Base-by-base conservation (phyloP, 2,113 vertebrate species). In the Antennarius striatus region DNA sequence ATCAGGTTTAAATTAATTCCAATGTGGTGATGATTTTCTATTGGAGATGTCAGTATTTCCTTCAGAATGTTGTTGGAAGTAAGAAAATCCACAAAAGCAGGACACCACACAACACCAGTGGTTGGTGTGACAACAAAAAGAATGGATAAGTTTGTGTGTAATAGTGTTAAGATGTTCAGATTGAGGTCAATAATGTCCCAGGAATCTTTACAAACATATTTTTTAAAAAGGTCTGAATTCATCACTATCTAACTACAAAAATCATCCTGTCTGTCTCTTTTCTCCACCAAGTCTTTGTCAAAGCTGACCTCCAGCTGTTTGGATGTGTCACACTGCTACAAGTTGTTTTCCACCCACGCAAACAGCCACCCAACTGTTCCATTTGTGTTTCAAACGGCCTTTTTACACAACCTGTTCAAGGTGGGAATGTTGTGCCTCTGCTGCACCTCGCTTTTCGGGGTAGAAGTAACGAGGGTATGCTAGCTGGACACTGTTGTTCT, bases 291-390 rank as follows among this genome's bases (percentile, higher is more conserved):
- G 42, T 60, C 68, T 75, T 88, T 86, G 80, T 88, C 55, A 76
- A 36, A 71, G 65, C 75, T 68, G 73, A 70, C 16, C 4, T 81
- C 73, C 79, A 86, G 84, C 80, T 86, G 86, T 85, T 83, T 79
- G 75, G 73, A 83, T 83, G 73, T 80, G 78, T 82, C 84, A 83
- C 61, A 70, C 47, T 28, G 30, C 70, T 71, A 77, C 79, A 58
- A 72, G 68, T 73, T 52, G 48, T 74, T 32, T 60, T 45, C 45
- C 63, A 48, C 30, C 3, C 64, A 57, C 68, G 66, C 70, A 82
- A 80, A 83, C 86, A 87, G 68, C 50, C 32, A 63, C 51, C 40
- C 66, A 75, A 84, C 88, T 90, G 85, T 87, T 87, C 76, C 56
- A 40, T 3, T 36, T 36, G 5, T 36, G 50, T 88, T 75, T 81